These are phyloP conservation scores for Dasysyrphus tricinctus DNA, from an alignment of 2,888 invertebrate species.

Conservation along the genomic window DNA sequence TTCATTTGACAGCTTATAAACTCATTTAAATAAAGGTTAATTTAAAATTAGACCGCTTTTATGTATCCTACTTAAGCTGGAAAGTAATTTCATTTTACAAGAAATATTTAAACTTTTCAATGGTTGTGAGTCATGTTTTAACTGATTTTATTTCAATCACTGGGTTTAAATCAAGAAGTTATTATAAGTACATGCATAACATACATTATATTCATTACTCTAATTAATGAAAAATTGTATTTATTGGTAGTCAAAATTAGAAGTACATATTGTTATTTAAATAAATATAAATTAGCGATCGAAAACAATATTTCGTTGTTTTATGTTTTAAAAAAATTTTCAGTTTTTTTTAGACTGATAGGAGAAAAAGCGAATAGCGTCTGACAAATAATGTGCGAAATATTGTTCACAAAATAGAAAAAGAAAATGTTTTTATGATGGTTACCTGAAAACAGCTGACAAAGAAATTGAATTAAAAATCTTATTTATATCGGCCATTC, in stretches of 20 bases:
- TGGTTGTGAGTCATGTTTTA: constrained; percentile 2
- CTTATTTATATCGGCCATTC: too few relatives aligned
- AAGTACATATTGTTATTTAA: constrained; percentile 46
- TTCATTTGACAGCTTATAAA: constrained; percentile 85
- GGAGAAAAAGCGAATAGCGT: too few relatives aligned
- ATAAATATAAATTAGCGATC: constrained; percentile 42
- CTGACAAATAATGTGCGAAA: too few relatives aligned
- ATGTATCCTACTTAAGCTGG: background rate
- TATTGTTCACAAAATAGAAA: too few relatives aligned
- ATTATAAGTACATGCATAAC: background rate
- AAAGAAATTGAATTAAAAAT: too few relatives aligned
- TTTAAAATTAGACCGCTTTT: background rate
- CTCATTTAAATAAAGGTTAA: constrained; percentile 51
- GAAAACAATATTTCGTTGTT: background rate
- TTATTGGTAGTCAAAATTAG: constrained; percentile 54
- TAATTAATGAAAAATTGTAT: constrained; percentile 43
- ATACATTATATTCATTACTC: constrained; percentile 15
- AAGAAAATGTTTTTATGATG: too few relatives aligned
- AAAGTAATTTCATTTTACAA: background rate
- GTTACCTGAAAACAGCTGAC: too few relatives aligned
- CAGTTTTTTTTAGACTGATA: too few relatives aligned
- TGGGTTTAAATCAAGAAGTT: background rate
- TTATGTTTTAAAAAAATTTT: too few relatives aligned
- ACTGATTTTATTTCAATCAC: background rate
- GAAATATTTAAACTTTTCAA: constrained; percentile 1